Conservation (phyloP, 2,113 vertebrate species). For the Athene noctua region DNA sequence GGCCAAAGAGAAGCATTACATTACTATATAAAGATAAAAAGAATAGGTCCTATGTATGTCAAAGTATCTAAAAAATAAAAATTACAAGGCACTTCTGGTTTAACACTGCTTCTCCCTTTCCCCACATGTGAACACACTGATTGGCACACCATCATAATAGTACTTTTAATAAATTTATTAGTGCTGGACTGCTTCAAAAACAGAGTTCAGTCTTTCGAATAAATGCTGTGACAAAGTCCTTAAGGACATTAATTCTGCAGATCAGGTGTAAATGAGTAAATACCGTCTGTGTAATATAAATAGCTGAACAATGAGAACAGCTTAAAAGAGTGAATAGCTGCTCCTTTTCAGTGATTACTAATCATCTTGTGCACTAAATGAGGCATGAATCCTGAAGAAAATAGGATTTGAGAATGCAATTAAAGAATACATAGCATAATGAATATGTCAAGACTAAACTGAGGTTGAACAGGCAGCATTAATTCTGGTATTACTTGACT, state of each 20-base stretch:
- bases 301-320: not conserved
- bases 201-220: not conserved
- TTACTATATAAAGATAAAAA: not conserved
- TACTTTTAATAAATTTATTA: not conserved
- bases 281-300: not conserved
- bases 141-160: not conserved
- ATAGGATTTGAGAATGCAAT: slow-evolving; percentile 13
- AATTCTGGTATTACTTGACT: not conserved
- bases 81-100: not conserved
- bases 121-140: not conserved
- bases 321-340: not conserved
- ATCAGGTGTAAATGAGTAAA: not conserved
- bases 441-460: slow-evolving; percentile 2
- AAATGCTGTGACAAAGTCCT: not conserved
- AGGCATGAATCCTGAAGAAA: slow-evolving; percentile 13
- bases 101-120: not conserved
- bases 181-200: not conserved
- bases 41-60: not conserved
- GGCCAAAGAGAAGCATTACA: not conserved
- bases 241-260: not conserved
- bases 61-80: not conserved
- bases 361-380: not conserved
- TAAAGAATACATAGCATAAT: slow-evolving; percentile 10
- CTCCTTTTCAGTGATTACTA: not conserved
- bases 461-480: not conserved